A percentile compares a stretch with the other conserved stretches of the same genome.
phyloP scores from a whole-genome alignment of 2,888 invertebrate species.

The Rhynchonema sp. region DNA sequence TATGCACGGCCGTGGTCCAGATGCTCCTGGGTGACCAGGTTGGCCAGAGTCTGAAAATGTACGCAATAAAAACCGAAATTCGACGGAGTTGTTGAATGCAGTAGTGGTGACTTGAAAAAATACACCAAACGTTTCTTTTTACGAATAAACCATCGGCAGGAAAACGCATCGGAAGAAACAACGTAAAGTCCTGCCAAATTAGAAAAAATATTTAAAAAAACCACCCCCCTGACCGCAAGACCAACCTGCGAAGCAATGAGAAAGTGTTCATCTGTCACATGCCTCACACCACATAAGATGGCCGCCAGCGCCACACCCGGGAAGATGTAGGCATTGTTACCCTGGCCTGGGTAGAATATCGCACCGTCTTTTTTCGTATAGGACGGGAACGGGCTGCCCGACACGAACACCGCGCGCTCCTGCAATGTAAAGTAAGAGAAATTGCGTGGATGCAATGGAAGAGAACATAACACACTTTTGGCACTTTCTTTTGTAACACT shows the following conservation, averaged over 20 bases:
- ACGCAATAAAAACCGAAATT: no score
- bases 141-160: not conserved
- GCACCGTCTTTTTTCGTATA: not conserved
- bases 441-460: not conserved
- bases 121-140: not conserved
- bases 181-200: no score
- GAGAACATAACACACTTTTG: not conserved
- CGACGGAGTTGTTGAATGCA: not conserved
- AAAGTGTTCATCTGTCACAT: slow-evolving; percentile 81
- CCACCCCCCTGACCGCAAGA: no score
- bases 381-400: slow-evolving; percentile 59
- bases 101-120: no score
- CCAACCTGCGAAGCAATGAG: slow-evolving; percentile 69
- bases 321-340: slow-evolving; percentile 93
- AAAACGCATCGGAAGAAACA: no score
- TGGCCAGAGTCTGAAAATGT: slow-evolving; percentile 49
- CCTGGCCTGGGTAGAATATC: slow-evolving; percentile 66
- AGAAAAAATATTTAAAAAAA: no score
- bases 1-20: slow-evolving; percentile 67
- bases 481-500: not conserved
- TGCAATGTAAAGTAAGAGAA: slow-evolving; percentile 29
- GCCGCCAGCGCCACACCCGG: slow-evolving; percentile 83
- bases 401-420: slow-evolving; percentile 82
- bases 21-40: slow-evolving; percentile 57
- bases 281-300: slow-evolving; percentile 70